Conservation (phyloP, 2,113 vertebrate species). For the Azemiops feae region DNA sequence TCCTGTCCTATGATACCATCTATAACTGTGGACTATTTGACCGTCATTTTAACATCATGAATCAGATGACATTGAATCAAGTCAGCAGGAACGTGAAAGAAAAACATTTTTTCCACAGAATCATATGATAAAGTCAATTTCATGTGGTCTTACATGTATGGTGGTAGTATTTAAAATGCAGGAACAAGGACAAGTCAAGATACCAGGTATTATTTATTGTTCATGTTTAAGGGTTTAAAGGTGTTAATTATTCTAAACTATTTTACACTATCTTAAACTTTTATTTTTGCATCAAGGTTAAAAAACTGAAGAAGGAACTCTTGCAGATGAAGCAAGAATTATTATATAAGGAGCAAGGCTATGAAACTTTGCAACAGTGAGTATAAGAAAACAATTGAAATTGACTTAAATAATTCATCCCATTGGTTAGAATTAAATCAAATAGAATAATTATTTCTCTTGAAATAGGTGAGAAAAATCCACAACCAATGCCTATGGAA, state of each 20-base stretch:
- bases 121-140: background rate
- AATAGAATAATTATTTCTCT: slow-evolving; percentile 10
- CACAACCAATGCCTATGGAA: background rate
- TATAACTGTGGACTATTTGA: background rate
- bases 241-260: slow-evolving; percentile 53
- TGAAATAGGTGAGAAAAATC: background rate
- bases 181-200: background rate
- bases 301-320: slow-evolving; percentile 83
- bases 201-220: slow-evolving; percentile 23
- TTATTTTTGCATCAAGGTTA: slow-evolving; percentile 76
- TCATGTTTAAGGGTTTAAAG: slow-evolving; percentile 22
- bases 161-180: background rate
- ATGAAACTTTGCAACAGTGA: slow-evolving; percentile 84
- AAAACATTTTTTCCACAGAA: background rate
- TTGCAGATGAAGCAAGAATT: slow-evolving; percentile 86
- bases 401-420: slow-evolving; percentile 31
- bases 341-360: slow-evolving; percentile 84
- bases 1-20: background rate
- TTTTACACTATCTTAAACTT: slow-evolving; percentile 30
- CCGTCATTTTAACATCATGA: background rate
- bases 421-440: slow-evolving; percentile 15
- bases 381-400: slow-evolving; percentile 62
- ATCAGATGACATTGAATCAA: background rate
- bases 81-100: background rate
- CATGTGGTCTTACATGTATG: background rate